Evolutionary conservation across 2,113 vertebrate species (phyloP).

Genomic region (Gymnocephalus cernua): DNA sequence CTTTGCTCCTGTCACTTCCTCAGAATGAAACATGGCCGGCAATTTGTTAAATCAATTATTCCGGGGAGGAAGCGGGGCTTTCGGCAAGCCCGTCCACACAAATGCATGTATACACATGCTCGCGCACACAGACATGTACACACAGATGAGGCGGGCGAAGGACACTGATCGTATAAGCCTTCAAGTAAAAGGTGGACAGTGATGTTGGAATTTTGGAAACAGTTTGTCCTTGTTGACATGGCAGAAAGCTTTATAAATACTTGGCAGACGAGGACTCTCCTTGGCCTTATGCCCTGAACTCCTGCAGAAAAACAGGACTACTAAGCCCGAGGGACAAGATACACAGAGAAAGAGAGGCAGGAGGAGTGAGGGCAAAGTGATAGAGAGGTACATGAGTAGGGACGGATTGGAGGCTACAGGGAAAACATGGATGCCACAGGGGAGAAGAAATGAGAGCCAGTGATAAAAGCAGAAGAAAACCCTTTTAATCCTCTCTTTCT

Average conservation of each 20-base stretch:
- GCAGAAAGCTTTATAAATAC: constrained; percentile 79
- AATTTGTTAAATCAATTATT: constrained; percentile 88
- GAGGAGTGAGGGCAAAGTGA: constrained; percentile 53
- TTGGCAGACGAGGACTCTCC: constrained; percentile 78
- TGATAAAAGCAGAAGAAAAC: constrained; percentile 26
- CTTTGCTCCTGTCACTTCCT: constrained; percentile 81
- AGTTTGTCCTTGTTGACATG: constrained; percentile 80
- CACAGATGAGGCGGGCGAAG: constrained; percentile 34
- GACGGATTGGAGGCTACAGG: constrained; percentile 40
- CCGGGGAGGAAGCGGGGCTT: constrained; percentile 68
- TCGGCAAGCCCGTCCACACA: constrained; percentile 40
- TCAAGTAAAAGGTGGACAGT: constrained; percentile 43
- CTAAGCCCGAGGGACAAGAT: constrained; percentile 54
- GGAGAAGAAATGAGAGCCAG: constrained; percentile 27
- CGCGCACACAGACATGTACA: constrained; percentile 6
- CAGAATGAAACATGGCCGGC: constrained; percentile 83
- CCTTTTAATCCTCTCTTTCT: constrained; percentile 5
- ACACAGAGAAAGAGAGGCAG: constrained; percentile 50
- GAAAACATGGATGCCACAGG: constrained; percentile 35
- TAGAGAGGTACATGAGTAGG: constrained; percentile 41
- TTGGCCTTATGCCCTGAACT: constrained; percentile 74
- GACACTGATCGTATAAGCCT: constrained; percentile 40
- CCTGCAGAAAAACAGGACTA: constrained; percentile 69
- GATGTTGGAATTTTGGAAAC: constrained; percentile 50
- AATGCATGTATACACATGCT: constrained; percentile 1